Conservation (phyloP, 2,113 vertebrate genomes). For the Caloenas nicobarica region DNA sequence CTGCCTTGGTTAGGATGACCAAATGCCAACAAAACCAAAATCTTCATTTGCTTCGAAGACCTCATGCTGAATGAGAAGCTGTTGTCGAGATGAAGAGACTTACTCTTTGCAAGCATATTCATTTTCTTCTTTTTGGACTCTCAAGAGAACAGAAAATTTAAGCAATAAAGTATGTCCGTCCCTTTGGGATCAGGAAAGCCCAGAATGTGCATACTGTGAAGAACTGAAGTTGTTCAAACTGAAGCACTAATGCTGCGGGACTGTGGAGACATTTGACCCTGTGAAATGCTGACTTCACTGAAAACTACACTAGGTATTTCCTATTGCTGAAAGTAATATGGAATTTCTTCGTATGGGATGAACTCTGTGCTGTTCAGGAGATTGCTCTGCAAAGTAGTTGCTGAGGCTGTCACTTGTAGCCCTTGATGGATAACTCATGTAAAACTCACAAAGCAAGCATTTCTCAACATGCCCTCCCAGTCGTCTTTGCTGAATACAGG, state of each 20-base stretch:
- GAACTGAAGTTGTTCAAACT: neutral
- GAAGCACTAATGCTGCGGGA: neutral
- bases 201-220: neutral
- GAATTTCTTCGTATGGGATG: neutral
- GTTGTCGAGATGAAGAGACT: slow-evolving; percentile 46
- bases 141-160: slow-evolving; percentile 9
- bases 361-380: neutral
- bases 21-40: slow-evolving; percentile 59
- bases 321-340: neutral
- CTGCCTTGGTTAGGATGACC: slow-evolving; percentile 48
- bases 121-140: slow-evolving; percentile 14
- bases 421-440: neutral
- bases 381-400: neutral
- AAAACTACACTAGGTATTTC: neutral
- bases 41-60: slow-evolving; percentile 60
- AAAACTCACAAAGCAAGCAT: neutral
- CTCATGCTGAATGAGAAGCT: slow-evolving; percentile 73
- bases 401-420: neutral
- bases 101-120: neutral
- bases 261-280: neutral
- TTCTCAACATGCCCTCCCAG: neutral
- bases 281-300: neutral
- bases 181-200: neutral
- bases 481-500: neutral
- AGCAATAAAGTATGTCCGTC: neutral